Percentiles rank a stretch among this genome's conserved stretches.
phyloP scores from a whole-genome alignment of 1,140 invertebrate genomes.

The Parasteatoda tepidariorum region DNA sequence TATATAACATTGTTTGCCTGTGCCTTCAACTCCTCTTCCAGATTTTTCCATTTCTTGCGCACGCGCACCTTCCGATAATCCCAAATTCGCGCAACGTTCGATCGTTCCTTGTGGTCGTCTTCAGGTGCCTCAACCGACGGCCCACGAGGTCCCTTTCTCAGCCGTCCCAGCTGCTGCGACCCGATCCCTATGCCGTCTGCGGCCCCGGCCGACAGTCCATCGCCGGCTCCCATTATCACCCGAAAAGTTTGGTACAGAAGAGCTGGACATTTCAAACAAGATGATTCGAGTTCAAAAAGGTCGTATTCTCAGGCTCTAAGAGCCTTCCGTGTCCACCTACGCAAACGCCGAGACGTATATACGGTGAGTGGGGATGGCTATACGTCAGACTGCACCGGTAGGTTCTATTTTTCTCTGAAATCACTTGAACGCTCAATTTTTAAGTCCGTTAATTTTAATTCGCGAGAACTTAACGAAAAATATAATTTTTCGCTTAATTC shows the following conservation, averaged over 20 bases:
- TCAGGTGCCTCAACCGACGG: not conserved
- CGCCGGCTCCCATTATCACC: not conserved
- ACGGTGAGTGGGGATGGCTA: constrained; percentile 27
- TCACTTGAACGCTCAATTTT: too few relatives aligned
- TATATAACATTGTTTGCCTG: not conserved
- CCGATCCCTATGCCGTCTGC: not conserved
- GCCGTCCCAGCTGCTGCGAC: not conserved
- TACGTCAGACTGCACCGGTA: constrained; percentile 31
- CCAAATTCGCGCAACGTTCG: too few relatives aligned
- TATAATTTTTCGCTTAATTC: too few relatives aligned
- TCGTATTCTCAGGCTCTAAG: constrained; percentile 31
- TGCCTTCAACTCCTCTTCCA: not conserved
- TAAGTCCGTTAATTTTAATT: too few relatives aligned
- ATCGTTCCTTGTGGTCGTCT: not conserved
- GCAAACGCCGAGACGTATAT: constrained; percentile 31
- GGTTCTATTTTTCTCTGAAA: too few relatives aligned
- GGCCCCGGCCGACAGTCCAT: not conserved
- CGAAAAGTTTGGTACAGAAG: not conserved
- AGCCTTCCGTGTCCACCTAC: constrained; percentile 22
- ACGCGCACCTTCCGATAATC: not conserved
- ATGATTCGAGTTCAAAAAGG: not conserved
- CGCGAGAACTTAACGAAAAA: too few relatives aligned
- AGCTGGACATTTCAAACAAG: not conserved
- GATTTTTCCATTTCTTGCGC: not conserved
- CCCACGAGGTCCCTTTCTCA: not conserved